These are phyloP conservation scores for Henricia sp. DNA, from an alignment of 53 echinoderm and acorn worm species.

Conservation along the genomic window DNA sequence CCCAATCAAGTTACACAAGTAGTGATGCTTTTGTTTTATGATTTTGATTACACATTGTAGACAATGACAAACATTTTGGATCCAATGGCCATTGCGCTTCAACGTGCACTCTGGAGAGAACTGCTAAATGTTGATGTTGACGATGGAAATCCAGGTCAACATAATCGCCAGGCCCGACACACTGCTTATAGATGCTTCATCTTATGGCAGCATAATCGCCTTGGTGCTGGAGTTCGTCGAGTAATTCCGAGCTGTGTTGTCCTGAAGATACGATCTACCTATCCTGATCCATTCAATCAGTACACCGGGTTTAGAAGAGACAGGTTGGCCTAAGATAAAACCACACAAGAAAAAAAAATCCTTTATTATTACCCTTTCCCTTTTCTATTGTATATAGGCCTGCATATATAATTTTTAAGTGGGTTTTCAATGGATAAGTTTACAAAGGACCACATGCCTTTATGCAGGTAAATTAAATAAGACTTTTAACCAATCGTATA, in stretches of 20 bases:
- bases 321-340: too few relatives aligned
- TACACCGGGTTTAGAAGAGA: conserved; percentile 32
- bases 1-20: neutral
- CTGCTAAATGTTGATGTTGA: conserved; percentile 4
- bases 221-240: conserved; percentile 25
- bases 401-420: too few relatives aligned
- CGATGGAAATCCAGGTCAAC: neutral
- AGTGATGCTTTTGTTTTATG: neutral
- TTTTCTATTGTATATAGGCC: too few relatives aligned
- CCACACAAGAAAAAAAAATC: too few relatives aligned
- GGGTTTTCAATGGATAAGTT: too few relatives aligned
- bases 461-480: too few relatives aligned
- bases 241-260: conserved; percentile 40
- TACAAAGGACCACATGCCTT: too few relatives aligned
- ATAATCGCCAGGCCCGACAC: conserved; percentile 12
- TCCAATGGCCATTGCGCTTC: conserved; percentile 31
- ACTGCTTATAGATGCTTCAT: conserved; percentile 34
- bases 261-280: conserved; percentile 9
- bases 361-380: too few relatives aligned
- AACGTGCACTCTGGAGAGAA: conserved; percentile 21
- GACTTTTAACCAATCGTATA: too few relatives aligned
- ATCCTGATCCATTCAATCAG: conserved; percentile 35
- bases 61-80: conserved; percentile 23
- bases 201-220: conserved; percentile 40
- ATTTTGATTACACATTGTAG: neutral